Conservation (phyloP, 2,888 invertebrate species). For the Trissolcus japonicus region DNA sequence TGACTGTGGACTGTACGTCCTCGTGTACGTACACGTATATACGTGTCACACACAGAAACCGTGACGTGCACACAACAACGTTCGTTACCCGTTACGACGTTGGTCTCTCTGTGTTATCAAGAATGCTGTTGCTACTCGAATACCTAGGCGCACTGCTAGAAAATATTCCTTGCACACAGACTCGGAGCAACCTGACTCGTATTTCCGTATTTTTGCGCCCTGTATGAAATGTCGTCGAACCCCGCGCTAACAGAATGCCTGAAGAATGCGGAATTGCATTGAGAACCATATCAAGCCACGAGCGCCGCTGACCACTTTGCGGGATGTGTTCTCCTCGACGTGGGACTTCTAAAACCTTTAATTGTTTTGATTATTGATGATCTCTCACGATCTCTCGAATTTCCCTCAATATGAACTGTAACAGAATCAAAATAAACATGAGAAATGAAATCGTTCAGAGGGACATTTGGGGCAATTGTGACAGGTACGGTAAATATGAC, state of each 20-base stretch:
- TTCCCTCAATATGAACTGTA: too few relatives aligned
- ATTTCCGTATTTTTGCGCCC: constrained; percentile 42
- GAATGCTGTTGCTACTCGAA: constrained; percentile 58
- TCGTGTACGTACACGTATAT: constrained; percentile 47
- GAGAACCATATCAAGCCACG: constrained; percentile 30
- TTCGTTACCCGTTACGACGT: constrained; percentile 58
- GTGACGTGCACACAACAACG: constrained; percentile 36
- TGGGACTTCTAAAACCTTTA: constrained; percentile 25
- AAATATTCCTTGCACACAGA: constrained; percentile 40
- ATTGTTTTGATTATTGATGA: constrained; percentile 20
- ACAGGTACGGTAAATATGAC: too few relatives aligned
- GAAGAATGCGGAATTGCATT: constrained; percentile 44
- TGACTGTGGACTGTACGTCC: constrained; percentile 67
- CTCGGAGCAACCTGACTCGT: constrained; percentile 35
- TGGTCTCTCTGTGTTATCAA: constrained; percentile 55
- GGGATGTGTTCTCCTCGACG: constrained; percentile 6
- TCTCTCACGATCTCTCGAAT: too few relatives aligned
- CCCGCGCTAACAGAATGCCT: constrained; percentile 23
- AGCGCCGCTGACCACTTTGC: constrained; percentile 18
- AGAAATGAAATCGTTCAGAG: too few relatives aligned
- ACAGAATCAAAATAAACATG: too few relatives aligned
- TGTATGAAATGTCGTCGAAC: constrained; percentile 45
- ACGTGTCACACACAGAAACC: constrained; percentile 42
- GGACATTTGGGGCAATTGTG: too few relatives aligned
- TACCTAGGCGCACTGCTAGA: constrained; percentile 44